These are phyloP conservation scores for Zhengitettix transpicula DNA, from an alignment of 2,888 invertebrate species.

Conservation along the genomic window DNA sequence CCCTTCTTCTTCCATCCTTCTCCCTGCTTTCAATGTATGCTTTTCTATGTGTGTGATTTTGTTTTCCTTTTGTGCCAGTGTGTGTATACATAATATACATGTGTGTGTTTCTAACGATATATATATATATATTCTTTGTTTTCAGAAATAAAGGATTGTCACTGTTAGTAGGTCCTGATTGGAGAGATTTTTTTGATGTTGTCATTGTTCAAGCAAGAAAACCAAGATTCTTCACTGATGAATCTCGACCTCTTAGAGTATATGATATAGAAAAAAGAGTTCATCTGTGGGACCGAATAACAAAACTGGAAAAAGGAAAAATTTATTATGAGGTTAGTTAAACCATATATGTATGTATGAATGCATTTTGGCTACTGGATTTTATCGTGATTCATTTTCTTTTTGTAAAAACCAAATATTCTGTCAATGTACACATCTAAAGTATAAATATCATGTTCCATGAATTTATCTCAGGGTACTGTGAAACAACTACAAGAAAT, in stretches of 20 bases:
- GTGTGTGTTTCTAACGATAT: neutral
- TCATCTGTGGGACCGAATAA: conserved; percentile 84
- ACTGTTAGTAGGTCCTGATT: conserved; percentile 69
- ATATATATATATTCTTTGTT: neutral
- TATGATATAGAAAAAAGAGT: conserved; percentile 67
- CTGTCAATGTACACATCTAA: neutral
- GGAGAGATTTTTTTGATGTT: conserved; percentile 85
- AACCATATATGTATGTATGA: neutral
- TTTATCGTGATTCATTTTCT: no score
- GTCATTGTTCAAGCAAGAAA: conserved; percentile 90
- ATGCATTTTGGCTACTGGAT: no score
- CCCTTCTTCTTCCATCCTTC: no score
- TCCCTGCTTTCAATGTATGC: no score
- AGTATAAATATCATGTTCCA: neutral
- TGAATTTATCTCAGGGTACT: conserved; percentile 52
- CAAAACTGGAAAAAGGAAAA: conserved; percentile 65
- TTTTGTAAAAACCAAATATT: neutral
- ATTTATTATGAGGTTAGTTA: conserved; percentile 75
- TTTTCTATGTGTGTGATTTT: no score
- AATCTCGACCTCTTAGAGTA: conserved; percentile 74
- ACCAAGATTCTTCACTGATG: conserved; percentile 88
- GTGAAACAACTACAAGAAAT: conserved; percentile 79
- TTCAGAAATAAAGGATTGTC: conserved; percentile 81
- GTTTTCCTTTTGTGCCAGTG: neutral
- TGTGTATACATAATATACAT: neutral